These are phyloP conservation scores for Tenthredo distinguenda DNA, from an alignment of 2,888 invertebrate species.

Conservation along the genomic window DNA sequence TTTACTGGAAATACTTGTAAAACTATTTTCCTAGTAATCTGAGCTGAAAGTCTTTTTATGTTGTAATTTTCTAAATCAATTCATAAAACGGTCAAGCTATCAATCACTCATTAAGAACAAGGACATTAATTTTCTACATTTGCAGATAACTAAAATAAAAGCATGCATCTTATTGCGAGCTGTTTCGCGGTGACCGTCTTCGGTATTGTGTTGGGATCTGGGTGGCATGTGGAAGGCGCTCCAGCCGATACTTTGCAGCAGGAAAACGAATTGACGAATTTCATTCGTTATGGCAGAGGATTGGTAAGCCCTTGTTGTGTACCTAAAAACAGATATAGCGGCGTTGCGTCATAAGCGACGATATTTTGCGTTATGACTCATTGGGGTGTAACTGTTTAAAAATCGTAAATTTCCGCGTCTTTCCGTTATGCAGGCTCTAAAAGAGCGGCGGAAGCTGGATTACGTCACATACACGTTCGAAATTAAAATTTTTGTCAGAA, in stretches of 20 bases:
- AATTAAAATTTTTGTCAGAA: background rate
- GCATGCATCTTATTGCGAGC: slow-evolving; percentile 21
- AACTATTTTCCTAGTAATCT: background rate
- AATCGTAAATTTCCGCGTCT: background rate
- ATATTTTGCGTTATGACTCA: background rate
- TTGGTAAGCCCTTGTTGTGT: slow-evolving; percentile 17
- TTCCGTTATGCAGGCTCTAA: background rate
- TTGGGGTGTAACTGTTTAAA: background rate
- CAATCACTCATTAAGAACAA: background rate
- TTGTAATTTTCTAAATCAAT: background rate
- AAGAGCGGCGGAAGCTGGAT: background rate
- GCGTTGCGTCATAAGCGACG: background rate
- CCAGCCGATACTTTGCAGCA: slow-evolving; percentile 20
- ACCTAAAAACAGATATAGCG: background rate
- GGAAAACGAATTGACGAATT: slow-evolving; percentile 11
- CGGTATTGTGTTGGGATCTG: slow-evolving; percentile 26
- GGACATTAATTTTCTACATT: background rate
- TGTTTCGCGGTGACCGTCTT: slow-evolving; percentile 7
- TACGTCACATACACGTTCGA: background rate
- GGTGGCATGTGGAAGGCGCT: slow-evolving; percentile 17
- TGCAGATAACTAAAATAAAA: slow-evolving; percentile 31
- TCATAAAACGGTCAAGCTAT: background rate
- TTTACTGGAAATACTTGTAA: background rate
- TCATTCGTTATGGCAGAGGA: slow-evolving; percentile 38
- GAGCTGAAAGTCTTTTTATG: background rate